These are phyloP conservation scores for Typhlomys cinereus DNA, from an alignment of 2,113 vertebrate species.

Conservation along the genomic window DNA sequence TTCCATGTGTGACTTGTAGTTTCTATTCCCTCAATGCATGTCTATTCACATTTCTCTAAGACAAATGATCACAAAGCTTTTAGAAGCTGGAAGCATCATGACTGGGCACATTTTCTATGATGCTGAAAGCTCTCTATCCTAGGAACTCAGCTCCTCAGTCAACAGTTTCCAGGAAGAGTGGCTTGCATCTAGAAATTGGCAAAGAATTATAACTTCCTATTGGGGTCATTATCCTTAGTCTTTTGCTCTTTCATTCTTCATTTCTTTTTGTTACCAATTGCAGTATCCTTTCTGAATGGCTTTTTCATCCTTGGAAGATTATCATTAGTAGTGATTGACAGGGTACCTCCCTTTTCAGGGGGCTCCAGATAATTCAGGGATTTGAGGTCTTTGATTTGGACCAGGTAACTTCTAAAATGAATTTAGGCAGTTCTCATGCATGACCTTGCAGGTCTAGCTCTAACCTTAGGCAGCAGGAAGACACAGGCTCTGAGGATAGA, in stretches of 20 bases:
- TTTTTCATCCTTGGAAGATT: not conserved
- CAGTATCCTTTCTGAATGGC: not conserved
- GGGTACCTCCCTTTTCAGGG: not conserved
- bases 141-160: not conserved
- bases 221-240: not conserved
- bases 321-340: not conserved
- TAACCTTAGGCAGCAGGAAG: not conserved
- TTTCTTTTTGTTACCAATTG: not conserved
- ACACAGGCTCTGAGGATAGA: not conserved
- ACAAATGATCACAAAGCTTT: not conserved
- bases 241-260: not conserved
- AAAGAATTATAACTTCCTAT: not conserved
- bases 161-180: not conserved
- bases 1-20: not conserved
- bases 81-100: not conserved
- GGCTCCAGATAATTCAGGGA: not conserved
- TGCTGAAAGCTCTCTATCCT: not conserved
- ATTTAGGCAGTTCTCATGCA: not conserved
- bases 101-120: not conserved
- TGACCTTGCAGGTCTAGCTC: not conserved
- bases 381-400: not conserved
- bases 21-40: too few species aligned
- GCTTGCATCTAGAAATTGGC: not conserved
- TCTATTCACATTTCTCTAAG: not conserved
- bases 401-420: not conserved